Percentiles rank a stretch among this genome's conserved stretches.
Conservation (phyloP, 2,888 invertebrate species). For the Agrilus mali region DNA sequence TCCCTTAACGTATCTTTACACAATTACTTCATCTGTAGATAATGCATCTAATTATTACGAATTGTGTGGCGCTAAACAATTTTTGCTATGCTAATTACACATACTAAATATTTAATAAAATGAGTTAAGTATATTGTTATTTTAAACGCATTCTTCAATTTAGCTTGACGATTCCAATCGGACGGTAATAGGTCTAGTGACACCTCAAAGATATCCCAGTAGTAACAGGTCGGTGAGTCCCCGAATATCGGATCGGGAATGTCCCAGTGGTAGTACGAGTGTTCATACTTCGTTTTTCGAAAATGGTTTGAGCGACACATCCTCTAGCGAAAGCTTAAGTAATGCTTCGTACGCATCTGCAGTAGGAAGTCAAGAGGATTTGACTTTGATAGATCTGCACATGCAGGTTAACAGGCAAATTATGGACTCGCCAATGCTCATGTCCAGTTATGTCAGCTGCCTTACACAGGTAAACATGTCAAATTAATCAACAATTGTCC, state of each 20-base stretch:
- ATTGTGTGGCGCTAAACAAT: too few species aligned
- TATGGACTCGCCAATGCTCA: constrained; percentile 82
- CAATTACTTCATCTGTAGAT: too few species aligned
- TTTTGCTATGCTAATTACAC: too few species aligned
- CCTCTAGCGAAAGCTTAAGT: constrained; percentile 57
- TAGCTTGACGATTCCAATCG: constrained; percentile 23
- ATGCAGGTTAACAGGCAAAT: constrained; percentile 84
- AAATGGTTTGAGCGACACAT: constrained; percentile 37
- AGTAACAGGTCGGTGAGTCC: constrained; percentile 18
- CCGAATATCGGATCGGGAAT: constrained; percentile 8
- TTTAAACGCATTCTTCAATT: background rate
- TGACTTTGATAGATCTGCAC: constrained; percentile 83
- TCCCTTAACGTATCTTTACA: too few species aligned
- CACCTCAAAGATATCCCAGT: constrained; percentile 26
- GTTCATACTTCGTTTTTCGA: constrained; percentile 12
- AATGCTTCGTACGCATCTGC: constrained; percentile 82
- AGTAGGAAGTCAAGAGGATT: constrained; percentile 84
- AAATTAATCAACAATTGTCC: too few species aligned
- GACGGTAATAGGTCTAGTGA: constrained; percentile 30
- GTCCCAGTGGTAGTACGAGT: constrained; percentile 5
- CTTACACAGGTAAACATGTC: constrained; percentile 59
- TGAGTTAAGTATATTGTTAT: background rate
- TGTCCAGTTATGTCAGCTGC: constrained; percentile 90
- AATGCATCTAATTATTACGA: too few species aligned
- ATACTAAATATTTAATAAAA: too few species aligned